Evolutionary conservation across 2,797 vertebrate genomes (phyloP), one percentile per base, ranked within the genome.

Genomic region (Nyctibius grandis): DNA sequence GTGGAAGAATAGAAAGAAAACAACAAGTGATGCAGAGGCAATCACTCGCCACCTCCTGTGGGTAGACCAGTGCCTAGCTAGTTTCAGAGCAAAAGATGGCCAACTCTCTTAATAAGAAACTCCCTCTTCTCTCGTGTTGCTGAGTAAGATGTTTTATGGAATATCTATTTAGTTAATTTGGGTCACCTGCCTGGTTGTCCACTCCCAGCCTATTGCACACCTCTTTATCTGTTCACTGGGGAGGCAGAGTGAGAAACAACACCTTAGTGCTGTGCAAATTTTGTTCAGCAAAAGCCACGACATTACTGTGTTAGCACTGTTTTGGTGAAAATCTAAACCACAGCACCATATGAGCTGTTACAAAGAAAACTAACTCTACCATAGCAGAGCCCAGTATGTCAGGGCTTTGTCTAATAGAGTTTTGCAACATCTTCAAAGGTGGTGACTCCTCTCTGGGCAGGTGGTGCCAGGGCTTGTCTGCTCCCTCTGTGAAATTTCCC

Each of bases 41-140:
- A 6, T 40, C 8, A 3, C n/a, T 60, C 0, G 0, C 11, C 6
- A 9, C 9, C 18, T 81, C 19, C 26, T 45, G 4, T 40, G 47
- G 25, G 22, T 22, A 56, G 36, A 16, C 13, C 36, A 29, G 15
- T 63, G 15, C 25, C n/a, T 17, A 10, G 15, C 7, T 12, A 26
- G 6, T 48, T 65, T 54, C 56, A 54, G 45, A 54, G 45, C 12
- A 59, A 42, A 61, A 51, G 60, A 19, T n/a, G 12, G 19, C 26
- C 23, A 53, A 33, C 8, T 4, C 28, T 61, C 17, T 12, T 45
- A 60, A n/a, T n/a, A n/a, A n/a, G n/a, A 64, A 1, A 0, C 10
- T 2, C 6, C 11, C 4, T 50, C 25, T 48, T 38, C 9, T 67
- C 9, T 82, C 4, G 20, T 29, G 26, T 25, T 28, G 16, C 34